A percentile compares a stretch with the other conserved stretches of the same genome.
phyloP scores from a whole-genome alignment of 2,797 vertebrate species.

The Poecilia gillii region DNA sequence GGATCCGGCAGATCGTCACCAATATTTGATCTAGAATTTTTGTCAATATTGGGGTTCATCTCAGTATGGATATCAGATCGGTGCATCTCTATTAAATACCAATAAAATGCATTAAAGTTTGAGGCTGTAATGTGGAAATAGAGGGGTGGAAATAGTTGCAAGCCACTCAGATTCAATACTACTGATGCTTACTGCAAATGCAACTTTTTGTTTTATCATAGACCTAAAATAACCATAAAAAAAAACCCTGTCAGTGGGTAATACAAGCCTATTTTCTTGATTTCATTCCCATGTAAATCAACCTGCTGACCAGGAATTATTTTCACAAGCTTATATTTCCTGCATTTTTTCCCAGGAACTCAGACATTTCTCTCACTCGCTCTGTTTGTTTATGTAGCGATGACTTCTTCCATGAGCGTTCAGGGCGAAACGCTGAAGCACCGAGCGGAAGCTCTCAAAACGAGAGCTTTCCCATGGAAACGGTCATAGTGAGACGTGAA shows the following conservation, averaged over 20 bases:
- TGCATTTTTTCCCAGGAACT: conserved; percentile 44
- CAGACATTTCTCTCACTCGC: conserved; percentile 6
- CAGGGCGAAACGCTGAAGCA: neutral
- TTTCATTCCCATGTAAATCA: neutral
- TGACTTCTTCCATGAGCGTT: conserved; percentile 16
- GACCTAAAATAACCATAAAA: neutral
- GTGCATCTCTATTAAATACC: neutral
- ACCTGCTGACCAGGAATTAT: neutral
- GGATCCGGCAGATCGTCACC: too few species aligned
- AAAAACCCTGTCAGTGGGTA: neutral
- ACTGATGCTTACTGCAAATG: neutral
- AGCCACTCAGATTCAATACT: neutral
- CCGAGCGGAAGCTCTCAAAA: conserved; percentile 4
- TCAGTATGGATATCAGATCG: too few species aligned
- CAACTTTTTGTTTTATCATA: neutral
- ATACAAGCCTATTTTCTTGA: neutral
- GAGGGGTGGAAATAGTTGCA: neutral
- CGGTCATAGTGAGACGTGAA: conserved; percentile 20
- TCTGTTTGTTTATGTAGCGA: conserved; percentile 34
- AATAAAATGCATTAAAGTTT: neutral
- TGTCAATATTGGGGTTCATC: too few species aligned
- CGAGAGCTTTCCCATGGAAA: conserved; percentile 21
- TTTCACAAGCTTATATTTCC: conserved; percentile 23
- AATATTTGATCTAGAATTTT: too few species aligned
- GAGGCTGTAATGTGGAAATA: neutral